These are phyloP conservation scores for Chiloscyllium plagiosum DNA, from an alignment of 2,113 vertebrate species.

Conservation along the genomic window DNA sequence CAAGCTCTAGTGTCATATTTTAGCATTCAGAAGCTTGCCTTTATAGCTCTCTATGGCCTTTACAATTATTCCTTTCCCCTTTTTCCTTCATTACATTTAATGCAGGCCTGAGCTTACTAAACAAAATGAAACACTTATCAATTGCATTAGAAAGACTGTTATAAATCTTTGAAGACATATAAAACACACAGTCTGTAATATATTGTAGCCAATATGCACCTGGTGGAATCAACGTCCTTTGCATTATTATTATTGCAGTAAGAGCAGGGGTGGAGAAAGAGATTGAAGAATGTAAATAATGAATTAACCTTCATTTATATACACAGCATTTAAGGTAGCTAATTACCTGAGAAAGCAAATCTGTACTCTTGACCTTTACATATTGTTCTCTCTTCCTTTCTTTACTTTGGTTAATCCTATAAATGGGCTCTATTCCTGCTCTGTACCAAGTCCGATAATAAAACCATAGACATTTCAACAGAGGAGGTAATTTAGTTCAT, in stretches of 20 bases:
- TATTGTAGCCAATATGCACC: background rate
- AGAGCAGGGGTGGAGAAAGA: background rate
- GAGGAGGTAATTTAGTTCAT: background rate
- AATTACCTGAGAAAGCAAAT: background rate
- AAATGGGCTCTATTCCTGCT: background rate
- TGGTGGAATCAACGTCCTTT: background rate
- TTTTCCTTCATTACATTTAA: background rate
- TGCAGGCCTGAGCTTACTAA: background rate
- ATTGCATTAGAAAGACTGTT: background rate
- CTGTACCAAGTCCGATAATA: background rate
- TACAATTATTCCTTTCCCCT: background rate
- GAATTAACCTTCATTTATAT: background rate
- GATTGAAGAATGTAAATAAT: background rate
- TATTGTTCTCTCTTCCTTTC: background rate
- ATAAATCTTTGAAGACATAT: background rate
- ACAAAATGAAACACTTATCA: background rate
- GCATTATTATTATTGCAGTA: background rate
- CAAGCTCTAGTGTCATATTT: background rate
- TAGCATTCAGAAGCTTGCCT: background rate
- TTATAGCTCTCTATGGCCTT: background rate
- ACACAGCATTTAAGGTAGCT: background rate
- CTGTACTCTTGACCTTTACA: background rate
- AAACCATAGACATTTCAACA: background rate
- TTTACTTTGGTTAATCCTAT: background rate
- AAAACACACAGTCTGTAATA: background rate